A percentile compares a stretch with the other conserved stretches of the same genome.
Conservation (phyloP, 2,888 invertebrate species). For the Pediacus dermestoides region DNA sequence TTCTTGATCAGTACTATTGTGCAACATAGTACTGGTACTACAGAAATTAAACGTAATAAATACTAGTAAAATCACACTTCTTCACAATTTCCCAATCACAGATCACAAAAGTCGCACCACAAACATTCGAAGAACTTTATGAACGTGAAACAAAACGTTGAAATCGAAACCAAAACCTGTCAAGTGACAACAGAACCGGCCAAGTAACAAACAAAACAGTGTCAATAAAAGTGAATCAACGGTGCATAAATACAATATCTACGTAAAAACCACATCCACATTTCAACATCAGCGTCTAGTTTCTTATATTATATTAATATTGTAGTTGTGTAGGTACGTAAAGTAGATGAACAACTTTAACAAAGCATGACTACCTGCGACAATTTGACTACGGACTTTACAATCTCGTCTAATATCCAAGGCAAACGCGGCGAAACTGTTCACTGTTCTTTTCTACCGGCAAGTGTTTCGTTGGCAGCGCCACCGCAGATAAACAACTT, state of each 20-base stretch:
- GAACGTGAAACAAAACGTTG: conserved; percentile 27
- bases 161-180: conserved; percentile 40
- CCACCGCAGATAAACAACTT: conserved; percentile 36
- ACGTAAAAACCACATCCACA: conserved; percentile 14
- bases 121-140: conserved; percentile 6
- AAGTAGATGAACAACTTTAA: no score
- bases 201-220: conserved; percentile 29
- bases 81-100: no score
- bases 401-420: conserved; percentile 21
- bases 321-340: no score
- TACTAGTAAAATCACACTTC: no score
- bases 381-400: conserved; percentile 18
- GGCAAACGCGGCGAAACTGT: conserved; percentile 35
- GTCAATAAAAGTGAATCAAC: conserved; percentile 33
- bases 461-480: conserved; percentile 38
- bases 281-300: conserved; percentile 11
- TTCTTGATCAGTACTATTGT: no score
- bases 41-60: no score
- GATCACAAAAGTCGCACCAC: conserved; percentile 2
- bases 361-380: conserved; percentile 34
- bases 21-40: no score
- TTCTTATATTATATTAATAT: no score
- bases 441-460: conserved; percentile 27
- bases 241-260: conserved; percentile 13
- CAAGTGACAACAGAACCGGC: conserved; percentile 42